Conservation (phyloP, 2,113 vertebrate genomes). For the Galemys pyrenaicus region DNA sequence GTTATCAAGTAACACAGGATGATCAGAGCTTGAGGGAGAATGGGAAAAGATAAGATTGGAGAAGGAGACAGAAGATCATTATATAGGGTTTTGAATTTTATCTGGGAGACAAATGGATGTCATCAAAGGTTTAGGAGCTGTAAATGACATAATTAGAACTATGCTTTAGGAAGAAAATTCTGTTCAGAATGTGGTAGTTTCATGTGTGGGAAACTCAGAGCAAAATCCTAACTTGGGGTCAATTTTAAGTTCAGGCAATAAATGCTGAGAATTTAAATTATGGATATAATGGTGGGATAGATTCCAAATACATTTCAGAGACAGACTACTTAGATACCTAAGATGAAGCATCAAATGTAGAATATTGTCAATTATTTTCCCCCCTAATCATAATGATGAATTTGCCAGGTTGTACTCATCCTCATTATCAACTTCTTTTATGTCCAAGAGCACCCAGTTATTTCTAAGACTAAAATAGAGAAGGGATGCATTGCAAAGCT, state of each 20-base stretch:
- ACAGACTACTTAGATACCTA: not conserved
- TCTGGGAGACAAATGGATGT: not conserved
- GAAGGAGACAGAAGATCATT: not conserved
- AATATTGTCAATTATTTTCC: not conserved
- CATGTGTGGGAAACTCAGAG: not conserved
- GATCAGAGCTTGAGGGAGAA: not conserved
- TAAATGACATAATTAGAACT: not conserved
- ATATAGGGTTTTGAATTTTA: not conserved
- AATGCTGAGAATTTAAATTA: constrained; percentile 13
- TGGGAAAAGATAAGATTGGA: not conserved
- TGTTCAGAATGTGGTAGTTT: not conserved
- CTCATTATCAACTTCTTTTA: not conserved
- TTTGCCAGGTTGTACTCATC: not conserved
- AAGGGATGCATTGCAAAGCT: not conserved
- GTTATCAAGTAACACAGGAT: not conserved
- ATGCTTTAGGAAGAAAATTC: not conserved
- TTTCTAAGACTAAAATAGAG: not conserved
- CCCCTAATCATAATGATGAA: not conserved
- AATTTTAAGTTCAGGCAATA: not conserved
- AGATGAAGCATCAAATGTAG: not conserved
- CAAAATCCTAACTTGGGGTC: not conserved
- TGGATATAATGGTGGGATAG: not conserved
- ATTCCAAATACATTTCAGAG: not conserved
- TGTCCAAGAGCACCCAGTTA: not conserved
- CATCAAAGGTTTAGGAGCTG: not conserved